Conservation (phyloP, 1,140 invertebrate species). For the Papilio aristodemus region DNA sequence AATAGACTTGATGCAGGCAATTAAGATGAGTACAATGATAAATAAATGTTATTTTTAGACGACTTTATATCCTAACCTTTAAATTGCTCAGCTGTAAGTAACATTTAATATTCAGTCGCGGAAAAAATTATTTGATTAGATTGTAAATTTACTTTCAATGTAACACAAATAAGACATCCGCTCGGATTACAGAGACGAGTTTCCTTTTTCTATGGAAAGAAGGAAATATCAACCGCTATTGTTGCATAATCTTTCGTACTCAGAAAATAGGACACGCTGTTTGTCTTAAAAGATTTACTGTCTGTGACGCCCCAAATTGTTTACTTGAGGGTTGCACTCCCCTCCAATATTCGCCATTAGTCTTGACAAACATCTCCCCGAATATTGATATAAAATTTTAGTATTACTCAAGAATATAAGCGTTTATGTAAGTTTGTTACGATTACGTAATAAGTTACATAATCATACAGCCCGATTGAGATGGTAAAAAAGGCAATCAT, state of each 20-base stretch:
- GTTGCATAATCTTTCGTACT: conserved; percentile 22
- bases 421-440: background rate
- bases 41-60: no score
- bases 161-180: background rate
- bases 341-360: conserved; percentile 18
- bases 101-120: no score
- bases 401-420: background rate
- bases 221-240: conserved; percentile 3
- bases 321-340: conserved; percentile 26
- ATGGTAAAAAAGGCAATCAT: no score
- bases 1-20: no score
- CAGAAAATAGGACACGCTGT: conserved; percentile 18
- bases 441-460: background rate
- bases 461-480: background rate
- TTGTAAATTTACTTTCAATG: background rate
- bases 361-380: conserved; percentile 7
- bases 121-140: background rate
- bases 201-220: background rate
- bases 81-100: no score
- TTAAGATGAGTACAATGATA: no score
- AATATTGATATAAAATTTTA: conserved; percentile 15
- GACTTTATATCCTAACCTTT: no score
- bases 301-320: conserved; percentile 30
- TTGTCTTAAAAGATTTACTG: conserved; percentile 31
- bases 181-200: background rate